Evolutionary conservation across 2,113 vertebrate species (phyloP).

Genomic region (Megalops atlanticus): DNA sequence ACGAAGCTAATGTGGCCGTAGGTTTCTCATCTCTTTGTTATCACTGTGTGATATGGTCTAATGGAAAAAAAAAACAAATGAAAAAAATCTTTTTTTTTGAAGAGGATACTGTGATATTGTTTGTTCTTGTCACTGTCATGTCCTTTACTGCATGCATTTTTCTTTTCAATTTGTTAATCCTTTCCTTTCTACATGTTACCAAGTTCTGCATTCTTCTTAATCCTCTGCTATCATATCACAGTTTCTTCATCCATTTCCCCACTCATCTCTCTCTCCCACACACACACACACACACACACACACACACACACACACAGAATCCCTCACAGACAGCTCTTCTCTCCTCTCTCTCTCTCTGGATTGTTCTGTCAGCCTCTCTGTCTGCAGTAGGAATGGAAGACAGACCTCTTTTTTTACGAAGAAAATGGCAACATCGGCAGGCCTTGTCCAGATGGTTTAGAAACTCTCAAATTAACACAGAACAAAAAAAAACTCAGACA

Average conservation of each 20-base stretch:
- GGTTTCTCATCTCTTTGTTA: conserved; percentile 69
- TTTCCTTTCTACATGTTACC: conserved; percentile 44
- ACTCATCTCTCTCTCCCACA: not conserved
- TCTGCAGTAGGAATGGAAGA: not conserved
- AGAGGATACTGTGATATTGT: conserved; percentile 68
- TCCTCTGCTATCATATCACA: conserved; percentile 38
- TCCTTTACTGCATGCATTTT: conserved; percentile 41
- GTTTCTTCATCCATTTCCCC: not conserved
- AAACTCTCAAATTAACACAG: not conserved
- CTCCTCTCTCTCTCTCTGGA: conserved; percentile 18
- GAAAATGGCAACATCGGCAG: not conserved
- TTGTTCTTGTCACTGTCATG: conserved; percentile 58
- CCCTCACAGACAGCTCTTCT: not conserved
- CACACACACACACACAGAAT: too few relatives aligned
- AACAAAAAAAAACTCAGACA: not conserved
- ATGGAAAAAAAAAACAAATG: conserved; percentile 50
- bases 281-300: too few relatives aligned
- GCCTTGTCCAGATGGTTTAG: not conserved
- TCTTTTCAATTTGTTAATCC: conserved; percentile 26
- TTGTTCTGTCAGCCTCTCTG: conserved; percentile 36
- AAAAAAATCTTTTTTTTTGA: conserved; percentile 59
- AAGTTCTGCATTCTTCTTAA: conserved; percentile 52
- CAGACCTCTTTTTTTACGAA: not conserved
- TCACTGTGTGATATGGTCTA: conserved; percentile 76
- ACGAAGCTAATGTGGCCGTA: conserved; percentile 74